Evolutionary conservation across 2,113 vertebrate genomes (phyloP), one percentile per base, ranked within the genome.

Genomic region (Gopherus evgoodei): DNA sequence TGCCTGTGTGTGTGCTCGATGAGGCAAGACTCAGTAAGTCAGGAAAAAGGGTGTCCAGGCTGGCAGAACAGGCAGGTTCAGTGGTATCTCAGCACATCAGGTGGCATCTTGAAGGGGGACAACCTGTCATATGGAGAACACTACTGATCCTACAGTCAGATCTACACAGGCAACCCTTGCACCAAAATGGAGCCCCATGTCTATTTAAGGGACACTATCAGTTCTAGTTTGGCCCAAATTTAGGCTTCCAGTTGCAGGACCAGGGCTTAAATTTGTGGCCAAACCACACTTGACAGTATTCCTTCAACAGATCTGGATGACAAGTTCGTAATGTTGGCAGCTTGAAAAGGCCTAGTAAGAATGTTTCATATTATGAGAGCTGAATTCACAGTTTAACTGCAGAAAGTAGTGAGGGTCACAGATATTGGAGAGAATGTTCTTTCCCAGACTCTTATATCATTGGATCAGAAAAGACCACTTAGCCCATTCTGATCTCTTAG

Each of bases 171-270:
- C 12, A 91, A 78, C 56, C 86, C n/a, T 90, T 50, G 14, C 50
- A 53, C 3, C 6, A 25, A 24, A 0, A 0, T 54, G 31, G 19
- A 27, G 13, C n/a, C 11, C 29, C 52, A 12, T 2, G 5, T 29
- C 11, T 7, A 21, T 49, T 11, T n/a, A 54, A 84, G 88, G 0
- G 0, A 21, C 5, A 35, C 5, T 88, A 35, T 69, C 57, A 44
- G 49, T 80, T 80, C 83, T 54, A 81, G 53, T 5, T 82, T 87
- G 42, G n/a, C 2, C 22, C 25, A 29, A 59, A 59, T 29, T 5
- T 59, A 59, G 57, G 57, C 57, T 12, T 1, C 19, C 84, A 27
- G 31, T 12, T 11, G 59, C 81, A 90, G 13, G 5, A 25, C 1
- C 16, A 44, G 57, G 56, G 65, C n/a, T 8, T 0, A 1, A 79